Base-by-base conservation (phyloP, 2,888 invertebrate genomes). In the Mesorhabditis belari region DNA sequence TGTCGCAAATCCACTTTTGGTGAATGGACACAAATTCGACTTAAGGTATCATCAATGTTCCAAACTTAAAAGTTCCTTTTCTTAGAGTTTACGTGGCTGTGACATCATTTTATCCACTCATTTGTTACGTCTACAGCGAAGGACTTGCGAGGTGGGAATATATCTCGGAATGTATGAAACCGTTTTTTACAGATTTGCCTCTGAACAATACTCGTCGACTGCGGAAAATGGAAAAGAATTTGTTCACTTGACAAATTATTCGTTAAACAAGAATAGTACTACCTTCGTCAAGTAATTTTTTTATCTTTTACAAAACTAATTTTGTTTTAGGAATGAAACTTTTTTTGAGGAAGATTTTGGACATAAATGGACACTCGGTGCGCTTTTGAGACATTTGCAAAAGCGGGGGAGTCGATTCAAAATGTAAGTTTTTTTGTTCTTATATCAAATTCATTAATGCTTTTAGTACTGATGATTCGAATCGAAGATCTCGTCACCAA, bases 231-330 rank as follows among this genome's bases (percentile, higher is more conserved):
- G 93, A 91, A 67, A 76, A 49, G 65, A 71, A 12, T 73, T 64
- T 83, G 93, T 94, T 89, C 95, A 96, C 83, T 86, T 96, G 19
- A 96, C 95, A 80, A 96, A 96, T 84, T 96, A 95, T 83, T 93
- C 92, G 84, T 91, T 96, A 80, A 95, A 96, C 83, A 95, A 95
- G 83, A 92, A 92, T 81, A 94, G 91, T 83, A 89, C 91, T 62
- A 91, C 92, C 84, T 96, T 94, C 83, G 89, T 94, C 77, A 91
- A 90, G 89, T 92, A 84, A 86, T 5, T 5, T 9, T n/a, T 50
- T 21, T 49, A 17, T 12, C 49, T 56, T 56, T 56, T 24, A 17
- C 23, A 21, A 6, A n/a, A n/a, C n/a, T n/a, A n/a, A 50, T 25
- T 59, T 28, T 19, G 50, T 49, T 70, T 55, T 57, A 72, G 79